Evolutionary conservation across 2,113 vertebrate species (phyloP).

Genomic region (Misgurnus anguillicaudatus): DNA sequence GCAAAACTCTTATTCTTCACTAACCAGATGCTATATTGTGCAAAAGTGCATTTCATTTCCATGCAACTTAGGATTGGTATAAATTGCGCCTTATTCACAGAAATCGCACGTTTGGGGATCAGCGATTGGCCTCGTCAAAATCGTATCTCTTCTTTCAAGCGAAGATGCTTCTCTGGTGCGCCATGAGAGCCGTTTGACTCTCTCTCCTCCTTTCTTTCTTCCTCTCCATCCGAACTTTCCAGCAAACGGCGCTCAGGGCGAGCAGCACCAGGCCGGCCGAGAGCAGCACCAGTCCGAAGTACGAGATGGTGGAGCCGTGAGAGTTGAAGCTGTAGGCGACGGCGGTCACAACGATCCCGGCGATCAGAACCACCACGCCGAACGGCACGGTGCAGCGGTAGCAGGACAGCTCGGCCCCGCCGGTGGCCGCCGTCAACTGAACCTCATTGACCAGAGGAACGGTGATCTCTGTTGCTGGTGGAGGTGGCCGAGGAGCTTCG

Average conservation of each 20-base stretch:
- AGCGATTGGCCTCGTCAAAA: no score
- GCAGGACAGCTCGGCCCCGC: constrained; percentile 92
- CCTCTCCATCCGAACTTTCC: constrained; percentile 83
- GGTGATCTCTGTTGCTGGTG: constrained; percentile 62
- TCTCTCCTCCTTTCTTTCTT: constrained; percentile 90
- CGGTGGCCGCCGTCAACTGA: constrained; percentile 90
- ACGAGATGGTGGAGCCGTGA: constrained; percentile 95
- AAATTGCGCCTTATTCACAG: not conserved
- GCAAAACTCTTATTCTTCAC: no score
- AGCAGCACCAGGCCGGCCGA: constrained; percentile 85
- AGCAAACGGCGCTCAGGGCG: constrained; percentile 86
- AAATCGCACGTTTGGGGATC: not conserved
- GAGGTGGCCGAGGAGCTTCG: constrained; percentile 55
- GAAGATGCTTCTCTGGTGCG: constrained; percentile 83
- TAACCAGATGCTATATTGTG: no score
- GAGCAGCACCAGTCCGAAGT: constrained; percentile 89
- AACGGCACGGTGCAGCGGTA: constrained; percentile 95
- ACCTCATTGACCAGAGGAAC: constrained; percentile 87
- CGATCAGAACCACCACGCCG: constrained; percentile 92
- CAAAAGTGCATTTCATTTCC: not conserved
- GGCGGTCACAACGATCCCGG: constrained; percentile 87
- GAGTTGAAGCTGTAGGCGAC: constrained; percentile 98
- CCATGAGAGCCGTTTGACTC: constrained; percentile 88
- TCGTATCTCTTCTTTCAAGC: constrained; percentile 41
- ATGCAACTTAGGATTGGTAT: not conserved